A percentile compares a stretch with the other conserved stretches of the same genome.
phyloP scores from a whole-genome alignment of 2,113 vertebrate species.

The Sebastes fasciatus region DNA sequence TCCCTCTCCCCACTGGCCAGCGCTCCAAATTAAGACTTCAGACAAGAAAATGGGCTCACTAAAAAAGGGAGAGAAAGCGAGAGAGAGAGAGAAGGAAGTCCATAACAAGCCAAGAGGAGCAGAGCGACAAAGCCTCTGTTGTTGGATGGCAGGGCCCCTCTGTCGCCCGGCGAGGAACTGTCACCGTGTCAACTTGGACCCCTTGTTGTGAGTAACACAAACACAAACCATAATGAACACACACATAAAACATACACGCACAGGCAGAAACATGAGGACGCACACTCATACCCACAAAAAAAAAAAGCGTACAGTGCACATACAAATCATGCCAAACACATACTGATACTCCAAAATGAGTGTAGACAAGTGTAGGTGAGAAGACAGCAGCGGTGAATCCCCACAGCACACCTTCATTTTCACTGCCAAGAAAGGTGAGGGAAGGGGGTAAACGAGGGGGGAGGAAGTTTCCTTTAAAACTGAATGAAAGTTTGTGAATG shows the following conservation, averaged over 20 bases:
- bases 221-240: slow-evolving; percentile 63
- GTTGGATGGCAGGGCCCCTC: slow-evolving; percentile 81
- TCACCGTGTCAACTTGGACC: slow-evolving; percentile 81
- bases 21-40: slow-evolving; percentile 86
- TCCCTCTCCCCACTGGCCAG: slow-evolving; percentile 79
- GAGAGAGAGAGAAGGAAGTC: slow-evolving; percentile 77
- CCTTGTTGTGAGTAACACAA: slow-evolving; percentile 66
- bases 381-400: slow-evolving; percentile 55
- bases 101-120: slow-evolving; percentile 82
- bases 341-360: slow-evolving; percentile 44
- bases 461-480: slow-evolving; percentile 32
- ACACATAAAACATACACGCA: slow-evolving; percentile 53
- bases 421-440: slow-evolving; percentile 61
- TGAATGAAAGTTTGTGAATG: slow-evolving; percentile 48
- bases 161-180: slow-evolving; percentile 75
- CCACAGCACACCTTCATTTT: slow-evolving; percentile 46
- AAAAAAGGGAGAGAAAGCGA: slow-evolving; percentile 69
- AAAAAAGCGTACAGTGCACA: background rate
- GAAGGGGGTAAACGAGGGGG: slow-evolving; percentile 9
- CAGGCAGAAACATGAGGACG: slow-evolving; percentile 43
- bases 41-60: slow-evolving; percentile 83
- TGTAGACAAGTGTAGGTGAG: slow-evolving; percentile 63
- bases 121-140: slow-evolving; percentile 83
- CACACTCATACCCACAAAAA: slow-evolving; percentile 4
- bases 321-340: slow-evolving; percentile 38